Evolutionary conservation across 2,113 vertebrate genomes (phyloP).

Genomic region (Thalassoma bifasciatum): DNA sequence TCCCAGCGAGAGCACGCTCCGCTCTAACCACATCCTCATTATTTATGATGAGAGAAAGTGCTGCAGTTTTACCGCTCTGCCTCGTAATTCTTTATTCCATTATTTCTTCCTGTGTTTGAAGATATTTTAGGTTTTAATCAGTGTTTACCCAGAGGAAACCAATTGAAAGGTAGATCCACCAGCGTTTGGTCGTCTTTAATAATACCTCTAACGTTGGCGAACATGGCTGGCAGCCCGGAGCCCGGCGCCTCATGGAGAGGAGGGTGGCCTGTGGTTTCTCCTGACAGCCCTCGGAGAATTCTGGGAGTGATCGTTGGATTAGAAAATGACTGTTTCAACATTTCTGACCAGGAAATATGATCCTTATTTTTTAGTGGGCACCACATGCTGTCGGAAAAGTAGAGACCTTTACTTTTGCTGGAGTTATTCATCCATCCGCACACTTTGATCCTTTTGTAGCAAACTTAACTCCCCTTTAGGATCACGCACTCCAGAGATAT

Average conservation of each 20-base stretch:
- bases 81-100: conserved; percentile 40
- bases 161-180: conserved; percentile 36
- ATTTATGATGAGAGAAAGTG: conserved; percentile 65
- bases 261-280: conserved; percentile 69
- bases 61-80: conserved; percentile 49
- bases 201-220: conserved; percentile 50
- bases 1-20: conserved; percentile 50
- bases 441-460: not conserved
- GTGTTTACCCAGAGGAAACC: not conserved
- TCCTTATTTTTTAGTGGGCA: conserved; percentile 8
- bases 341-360: conserved; percentile 47
- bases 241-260: conserved; percentile 61
- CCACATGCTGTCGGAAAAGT: conserved; percentile 11
- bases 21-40: conserved; percentile 72
- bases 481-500: too few species aligned
- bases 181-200: conserved; percentile 53
- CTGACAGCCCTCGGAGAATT: conserved; percentile 57
- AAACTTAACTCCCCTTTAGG: not conserved
- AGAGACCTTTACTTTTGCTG: not conserved
- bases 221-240: conserved; percentile 65
- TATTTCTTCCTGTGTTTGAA: not conserved
- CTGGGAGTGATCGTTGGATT: conserved; percentile 52
- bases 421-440: not conserved
- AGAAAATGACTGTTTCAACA: conserved; percentile 58
- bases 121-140: not conserved